Percentiles rank a stretch among this genome's conserved stretches.
phyloP scores from a whole-genome alignment of 2,113 vertebrate genomes.

The Mustela nigripes region DNA sequence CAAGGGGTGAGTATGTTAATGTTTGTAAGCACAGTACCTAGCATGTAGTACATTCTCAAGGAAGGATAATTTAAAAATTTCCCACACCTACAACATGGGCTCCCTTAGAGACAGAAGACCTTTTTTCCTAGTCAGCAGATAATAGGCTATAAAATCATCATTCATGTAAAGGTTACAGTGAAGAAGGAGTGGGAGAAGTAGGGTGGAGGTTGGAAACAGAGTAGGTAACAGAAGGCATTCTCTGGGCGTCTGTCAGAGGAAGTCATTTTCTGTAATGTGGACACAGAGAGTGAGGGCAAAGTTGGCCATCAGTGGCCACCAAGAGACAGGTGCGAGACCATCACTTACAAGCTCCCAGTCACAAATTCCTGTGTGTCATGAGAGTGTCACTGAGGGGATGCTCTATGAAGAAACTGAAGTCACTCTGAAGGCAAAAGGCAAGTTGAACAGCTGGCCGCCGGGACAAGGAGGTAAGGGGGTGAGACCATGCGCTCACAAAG shows the following conservation, averaged over 20 bases:
- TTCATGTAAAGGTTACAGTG: not conserved
- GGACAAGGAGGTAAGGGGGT: not conserved
- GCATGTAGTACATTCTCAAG: not conserved
- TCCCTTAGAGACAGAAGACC: not conserved
- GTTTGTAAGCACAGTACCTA: not conserved
- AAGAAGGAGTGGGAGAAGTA: not conserved
- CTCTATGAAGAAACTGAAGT: not conserved
- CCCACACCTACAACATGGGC: not conserved
- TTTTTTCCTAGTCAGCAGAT: not conserved
- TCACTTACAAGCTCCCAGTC: not conserved
- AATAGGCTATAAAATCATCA: not conserved
- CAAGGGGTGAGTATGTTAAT: not conserved
- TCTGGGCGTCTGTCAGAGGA: not conserved
- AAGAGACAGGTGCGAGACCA: not conserved
- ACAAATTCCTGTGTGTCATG: not conserved
- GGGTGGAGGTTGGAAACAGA: not conserved
- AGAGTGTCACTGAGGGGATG: not conserved
- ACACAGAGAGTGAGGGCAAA: not conserved
- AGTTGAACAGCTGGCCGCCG: not conserved
- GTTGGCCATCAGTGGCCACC: too few species aligned
- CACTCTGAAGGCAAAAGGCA: slow-evolving; percentile 13
- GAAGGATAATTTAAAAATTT: not conserved
- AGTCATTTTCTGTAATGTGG: not conserved
- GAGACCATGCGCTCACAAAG: slow-evolving; percentile 36
- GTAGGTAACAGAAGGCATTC: not conserved